A percentile compares a stretch with the other conserved stretches of the same genome.
These are phyloP conservation scores for Notolabrus celidotus DNA, from an alignment of 2,797 vertebrate genomes.

Conservation along the genomic window DNA sequence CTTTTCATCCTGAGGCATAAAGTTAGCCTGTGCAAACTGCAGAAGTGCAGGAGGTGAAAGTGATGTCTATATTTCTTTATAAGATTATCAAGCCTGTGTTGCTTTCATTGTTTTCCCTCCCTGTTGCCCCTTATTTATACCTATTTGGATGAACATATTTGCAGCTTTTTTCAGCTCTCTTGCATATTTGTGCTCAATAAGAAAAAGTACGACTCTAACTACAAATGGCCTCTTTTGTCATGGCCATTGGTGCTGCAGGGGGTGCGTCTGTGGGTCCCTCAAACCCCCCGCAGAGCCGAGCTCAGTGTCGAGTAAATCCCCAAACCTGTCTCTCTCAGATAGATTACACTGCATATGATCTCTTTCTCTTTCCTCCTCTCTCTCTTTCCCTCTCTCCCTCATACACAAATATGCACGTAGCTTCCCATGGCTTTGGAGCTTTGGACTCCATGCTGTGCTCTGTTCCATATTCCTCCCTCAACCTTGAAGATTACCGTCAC, in stretches of 20 bases:
- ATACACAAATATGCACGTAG: conserved; percentile 9
- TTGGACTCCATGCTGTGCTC: conserved; percentile 61
- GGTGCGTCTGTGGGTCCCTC: conserved; percentile 39
- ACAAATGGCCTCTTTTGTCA: conserved; percentile 67
- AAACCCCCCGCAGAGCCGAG: conserved; percentile 55
- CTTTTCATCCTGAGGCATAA: conserved; percentile 23
- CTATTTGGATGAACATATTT: conserved; percentile 39
- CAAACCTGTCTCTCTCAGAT: conserved; percentile 61
- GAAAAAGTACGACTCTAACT: conserved; percentile 45
- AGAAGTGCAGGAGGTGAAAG: conserved; percentile 34
- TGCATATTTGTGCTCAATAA: conserved; percentile 31
- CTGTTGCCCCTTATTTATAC: conserved; percentile 32
- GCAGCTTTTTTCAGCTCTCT: conserved; percentile 20
- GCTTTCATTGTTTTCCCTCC: not conserved
- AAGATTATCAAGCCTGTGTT: not conserved
- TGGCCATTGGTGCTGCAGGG: conserved; percentile 43
- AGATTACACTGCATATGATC: conserved; percentile 52
- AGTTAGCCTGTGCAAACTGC: conserved; percentile 23
- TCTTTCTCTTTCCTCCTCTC: conserved; percentile 9
- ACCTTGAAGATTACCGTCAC: conserved; percentile 49
- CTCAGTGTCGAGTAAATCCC: conserved; percentile 67
- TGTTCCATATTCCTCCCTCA: conserved; percentile 61
- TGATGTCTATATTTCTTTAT: conserved; percentile 1
- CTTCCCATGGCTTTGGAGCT: conserved; percentile 48
- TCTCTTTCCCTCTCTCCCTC: not conserved